Evolutionary conservation across 2,888 invertebrate species (phyloP).

Genomic region (Suillia variegata): DNA sequence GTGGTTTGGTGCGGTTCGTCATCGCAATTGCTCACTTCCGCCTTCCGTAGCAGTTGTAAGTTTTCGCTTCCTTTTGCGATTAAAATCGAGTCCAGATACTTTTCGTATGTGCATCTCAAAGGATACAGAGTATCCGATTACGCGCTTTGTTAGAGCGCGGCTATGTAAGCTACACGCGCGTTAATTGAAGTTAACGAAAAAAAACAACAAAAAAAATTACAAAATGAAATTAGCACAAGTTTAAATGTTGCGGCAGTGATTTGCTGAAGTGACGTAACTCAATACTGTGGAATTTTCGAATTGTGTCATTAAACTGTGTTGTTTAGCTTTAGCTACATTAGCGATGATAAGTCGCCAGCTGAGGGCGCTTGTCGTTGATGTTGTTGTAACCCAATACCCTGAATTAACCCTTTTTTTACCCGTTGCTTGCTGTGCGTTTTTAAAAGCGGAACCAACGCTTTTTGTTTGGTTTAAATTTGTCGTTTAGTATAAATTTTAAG

Average conservation of each 20-base stretch:
- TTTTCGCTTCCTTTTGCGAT: constrained; percentile 51
- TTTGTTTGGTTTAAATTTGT: background rate
- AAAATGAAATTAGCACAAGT: background rate
- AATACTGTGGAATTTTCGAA: background rate
- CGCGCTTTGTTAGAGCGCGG: too few species aligned
- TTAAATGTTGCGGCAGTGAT: too few species aligned
- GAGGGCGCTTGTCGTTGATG: background rate
- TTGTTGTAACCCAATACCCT: background rate
- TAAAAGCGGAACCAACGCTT: background rate
- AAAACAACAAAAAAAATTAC: too few species aligned
- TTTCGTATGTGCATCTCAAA: constrained; percentile 13
- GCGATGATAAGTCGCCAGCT: background rate
- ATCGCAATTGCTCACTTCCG: constrained; percentile 45
- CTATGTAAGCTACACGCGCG: constrained; percentile 4
- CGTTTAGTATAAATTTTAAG: background rate
- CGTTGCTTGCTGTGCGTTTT: background rate
- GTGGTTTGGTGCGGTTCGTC: constrained; percentile 27
- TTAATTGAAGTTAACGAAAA: too few species aligned
- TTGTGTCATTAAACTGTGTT: background rate
- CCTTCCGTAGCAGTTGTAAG: constrained; percentile 56
- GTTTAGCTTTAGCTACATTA: too few species aligned
- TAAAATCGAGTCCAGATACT: constrained; percentile 37
- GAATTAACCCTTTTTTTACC: too few species aligned
- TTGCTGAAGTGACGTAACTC: background rate
- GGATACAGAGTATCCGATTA: constrained; percentile 41